Evolutionary conservation across 2,797 vertebrate genomes (phyloP).

Genomic region (Danio aesculapii): DNA sequence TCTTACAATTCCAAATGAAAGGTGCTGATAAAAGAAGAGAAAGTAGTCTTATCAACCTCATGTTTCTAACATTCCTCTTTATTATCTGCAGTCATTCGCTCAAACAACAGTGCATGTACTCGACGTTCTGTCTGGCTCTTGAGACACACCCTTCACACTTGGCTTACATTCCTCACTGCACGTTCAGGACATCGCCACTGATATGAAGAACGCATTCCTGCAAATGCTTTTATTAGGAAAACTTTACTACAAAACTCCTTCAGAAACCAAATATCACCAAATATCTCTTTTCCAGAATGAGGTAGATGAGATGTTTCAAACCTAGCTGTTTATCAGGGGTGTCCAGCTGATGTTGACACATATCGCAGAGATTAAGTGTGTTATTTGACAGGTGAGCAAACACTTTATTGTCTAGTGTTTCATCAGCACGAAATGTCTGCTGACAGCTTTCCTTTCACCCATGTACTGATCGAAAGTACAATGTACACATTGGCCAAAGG

Average conservation of each 20-base stretch:
- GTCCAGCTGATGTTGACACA: slow-evolving; percentile 6
- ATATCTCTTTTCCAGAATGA: not conserved
- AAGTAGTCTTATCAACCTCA: not conserved
- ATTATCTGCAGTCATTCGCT: not conserved
- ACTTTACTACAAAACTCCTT: not conserved
- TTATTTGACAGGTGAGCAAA: slow-evolving; percentile 26
- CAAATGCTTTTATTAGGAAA: not conserved
- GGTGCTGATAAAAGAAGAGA: not conserved
- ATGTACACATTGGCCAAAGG: not conserved
- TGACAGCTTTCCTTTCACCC: not conserved
- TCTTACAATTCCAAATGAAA: not conserved
- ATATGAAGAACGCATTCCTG: not conserved
- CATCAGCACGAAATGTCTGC: slow-evolving; percentile 13
- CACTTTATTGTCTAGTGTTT: not conserved
- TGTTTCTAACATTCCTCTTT: not conserved
- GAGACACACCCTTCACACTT: slow-evolving; percentile 25
- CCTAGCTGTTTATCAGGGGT: not conserved
- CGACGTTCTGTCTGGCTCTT: slow-evolving; percentile 15
- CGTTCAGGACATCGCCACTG: not conserved
- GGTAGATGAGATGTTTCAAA: not conserved
- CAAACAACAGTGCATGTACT: not conserved
- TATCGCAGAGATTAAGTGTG: not conserved
- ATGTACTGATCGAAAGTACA: not conserved
- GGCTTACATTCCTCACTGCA: not conserved
- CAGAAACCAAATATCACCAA: not conserved